Evolutionary conservation across 2,113 vertebrate species (phyloP).

Genomic region (Xiphophorus couchianus): DNA sequence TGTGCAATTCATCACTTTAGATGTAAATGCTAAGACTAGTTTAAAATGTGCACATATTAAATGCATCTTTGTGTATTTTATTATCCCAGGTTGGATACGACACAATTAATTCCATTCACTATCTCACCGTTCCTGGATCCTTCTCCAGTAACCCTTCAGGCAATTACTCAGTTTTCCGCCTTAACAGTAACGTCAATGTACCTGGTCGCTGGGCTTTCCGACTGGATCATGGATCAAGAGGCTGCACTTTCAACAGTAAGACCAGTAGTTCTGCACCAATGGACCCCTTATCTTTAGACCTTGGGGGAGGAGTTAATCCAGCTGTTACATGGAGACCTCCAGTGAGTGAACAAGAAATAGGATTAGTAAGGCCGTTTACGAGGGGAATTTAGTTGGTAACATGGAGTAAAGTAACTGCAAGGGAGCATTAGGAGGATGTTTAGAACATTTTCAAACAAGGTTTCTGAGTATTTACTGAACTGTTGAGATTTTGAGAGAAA

Average conservation of each 20-base stretch:
- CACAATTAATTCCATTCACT: slow-evolving; percentile 24
- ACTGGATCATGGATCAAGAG: slow-evolving; percentile 22
- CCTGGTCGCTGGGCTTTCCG: slow-evolving; percentile 64
- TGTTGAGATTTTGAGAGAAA: no score
- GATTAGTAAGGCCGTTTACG: no score
- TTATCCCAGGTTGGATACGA: slow-evolving; percentile 67
- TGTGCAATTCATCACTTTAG: not conserved
- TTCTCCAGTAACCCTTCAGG: not conserved
- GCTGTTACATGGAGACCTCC: no score
- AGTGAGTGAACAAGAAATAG: no score
- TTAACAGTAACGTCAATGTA: slow-evolving; percentile 50
- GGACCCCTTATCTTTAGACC: no score
- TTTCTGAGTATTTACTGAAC: no score
- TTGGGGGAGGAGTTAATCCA: no score
- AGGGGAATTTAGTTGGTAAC: no score
- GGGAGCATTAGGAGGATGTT: no score
- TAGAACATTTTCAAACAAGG: no score
- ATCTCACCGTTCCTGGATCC: slow-evolving; percentile 55
- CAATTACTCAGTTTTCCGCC: not conserved
- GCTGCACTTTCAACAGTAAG: slow-evolving; percentile 47
- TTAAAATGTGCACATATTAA: not conserved
- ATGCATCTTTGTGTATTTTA: not conserved
- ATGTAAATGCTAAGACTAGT: not conserved
- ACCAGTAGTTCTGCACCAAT: no score
- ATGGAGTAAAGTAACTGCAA: no score